Conservation (phyloP, 2,888 invertebrate species). For the Petrolisthes cinctipes region DNA sequence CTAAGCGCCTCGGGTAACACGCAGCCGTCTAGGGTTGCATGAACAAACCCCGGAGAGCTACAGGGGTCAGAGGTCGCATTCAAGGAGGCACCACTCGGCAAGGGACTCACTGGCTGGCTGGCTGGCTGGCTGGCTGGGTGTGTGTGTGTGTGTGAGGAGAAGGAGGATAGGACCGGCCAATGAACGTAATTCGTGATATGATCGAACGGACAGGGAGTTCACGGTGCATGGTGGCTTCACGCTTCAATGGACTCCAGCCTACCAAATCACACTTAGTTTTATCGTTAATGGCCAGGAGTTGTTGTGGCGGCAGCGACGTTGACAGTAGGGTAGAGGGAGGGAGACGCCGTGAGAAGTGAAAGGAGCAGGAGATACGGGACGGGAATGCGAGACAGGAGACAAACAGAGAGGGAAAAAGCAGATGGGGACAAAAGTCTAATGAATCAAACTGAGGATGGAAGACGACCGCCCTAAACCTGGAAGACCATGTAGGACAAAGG, state of each 20-base stretch:
- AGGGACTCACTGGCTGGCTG: not conserved
- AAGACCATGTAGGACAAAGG: too few species aligned
- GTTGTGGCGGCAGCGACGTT: too few species aligned
- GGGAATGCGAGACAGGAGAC: not conserved
- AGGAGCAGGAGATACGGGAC: not conserved
- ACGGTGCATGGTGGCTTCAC: not conserved
- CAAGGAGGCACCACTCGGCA: conserved; percentile 19
- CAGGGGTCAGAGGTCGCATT: conserved; percentile 21
- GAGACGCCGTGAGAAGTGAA: not conserved
- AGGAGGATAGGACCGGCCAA: not conserved
- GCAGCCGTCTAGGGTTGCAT: conserved; percentile 26
- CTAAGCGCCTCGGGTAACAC: conserved; percentile 24
- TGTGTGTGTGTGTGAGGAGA: too few species aligned
- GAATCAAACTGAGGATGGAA: not conserved
- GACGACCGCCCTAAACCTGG: too few species aligned
- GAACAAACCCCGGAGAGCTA: conserved; percentile 30
- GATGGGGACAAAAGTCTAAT: not conserved
- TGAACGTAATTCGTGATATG: not conserved
- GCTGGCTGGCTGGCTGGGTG: too few species aligned
- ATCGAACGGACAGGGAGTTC: not conserved
- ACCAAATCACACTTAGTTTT: too few species aligned
- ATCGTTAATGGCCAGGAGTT: too few species aligned
- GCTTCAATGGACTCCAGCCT: not conserved
- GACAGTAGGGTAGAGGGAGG: not conserved
- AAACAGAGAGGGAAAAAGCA: not conserved